Evolutionary conservation across 2,797 vertebrate genomes (phyloP), one percentile per base, ranked within the genome.

Genomic region (Clamator glandarius): DNA sequence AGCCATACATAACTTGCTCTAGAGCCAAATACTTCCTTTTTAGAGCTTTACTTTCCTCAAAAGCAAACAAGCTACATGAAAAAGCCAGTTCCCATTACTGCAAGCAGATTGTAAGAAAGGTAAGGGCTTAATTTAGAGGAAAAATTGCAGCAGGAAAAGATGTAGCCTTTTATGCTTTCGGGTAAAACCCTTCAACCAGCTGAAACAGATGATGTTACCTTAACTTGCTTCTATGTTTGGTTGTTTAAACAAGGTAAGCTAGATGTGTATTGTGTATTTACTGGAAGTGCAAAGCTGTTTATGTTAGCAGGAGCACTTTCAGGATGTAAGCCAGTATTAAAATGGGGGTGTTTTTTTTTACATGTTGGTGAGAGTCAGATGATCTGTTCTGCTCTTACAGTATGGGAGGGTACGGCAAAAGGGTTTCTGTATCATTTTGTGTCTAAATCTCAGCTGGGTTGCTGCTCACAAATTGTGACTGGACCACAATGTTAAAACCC

Each of bases 401-500:
- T 6, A 15, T 4, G 24, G 33, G 26, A 76, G 1, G 31, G 20
- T 36, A 14, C 1, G 16, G 18, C 3, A 2, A 59, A 59, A 67
- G 15, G 26, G 15, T 24, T 5, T 74, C 8, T 11, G 5, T 7
- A 0, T 21, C 3, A 9, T 39, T 21, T 42, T 54, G 12, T 41
- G 14, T 35, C 46, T 46, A 46, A 21, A 46, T 46, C 46, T 46
- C 20, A 54, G 31, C 20, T 31, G 1, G 2, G 4, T 31, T 26
- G 33, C 62, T 42, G 35, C 55, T 46, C 23, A 9, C 25, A 19
- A 41, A 6, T 3, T 28, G 25, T 51, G 42, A 33, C 35, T 7
- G 33, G 42, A 13, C 50, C 29, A 3, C 1, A 5, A 16, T 5
- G 5, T 46, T 72, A 7, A 35, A n/a, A 10, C 20, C 6, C 4